Evolutionary conservation across 2,797 vertebrate species (phyloP), one percentile per base, ranked within the genome.

Genomic region (Gymnodraco acuticeps): DNA sequence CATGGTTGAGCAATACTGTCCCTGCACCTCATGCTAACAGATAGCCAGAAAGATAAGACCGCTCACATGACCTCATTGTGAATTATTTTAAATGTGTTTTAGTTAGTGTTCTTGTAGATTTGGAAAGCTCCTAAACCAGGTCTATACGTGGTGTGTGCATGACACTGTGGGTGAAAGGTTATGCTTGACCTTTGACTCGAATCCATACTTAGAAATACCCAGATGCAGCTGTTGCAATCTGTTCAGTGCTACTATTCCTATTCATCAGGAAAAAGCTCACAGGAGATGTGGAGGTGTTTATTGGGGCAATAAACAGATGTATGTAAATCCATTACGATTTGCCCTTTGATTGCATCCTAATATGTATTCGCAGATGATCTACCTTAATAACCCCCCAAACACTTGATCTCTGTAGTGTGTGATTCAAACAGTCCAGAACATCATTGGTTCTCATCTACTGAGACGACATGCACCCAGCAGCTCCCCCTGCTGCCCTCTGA

Each of bases 311-410:
- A 38, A 38, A 38, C 33, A 1, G 8, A 38, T 38, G 9, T 38
- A 38, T 9, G 8, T 9, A 38, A 38, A 38, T 42, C 50, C 15
- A 14, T 16, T 67, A 42, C 17, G 13, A 47, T 70, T 31, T 11
- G 10, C 51, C 61, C 50, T 82, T 85, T 82, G 62, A 87, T 83
- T 53, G 8, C 7, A 62, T 58, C 52, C 33, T 78, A 38, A 74
- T 87, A 20, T 83, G 61, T 3, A 81, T 77, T 74, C 46, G 19
- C 20, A 7, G 23, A 2, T 70, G 64, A 62, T 52, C 23, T 52
- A 1, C 43, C 3, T 10, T 75, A 65, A 75, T 60, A 43, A 59
- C 52, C 56, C 23, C 69, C 60, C 67, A 73, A 71, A 59, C 43
- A 17, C 46, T 52, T 62, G n/a, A 60, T 45, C 58, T 60, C 41